Conservation (phyloP, 1,140 invertebrate species). For the Tachypleus tridentatus region DNA sequence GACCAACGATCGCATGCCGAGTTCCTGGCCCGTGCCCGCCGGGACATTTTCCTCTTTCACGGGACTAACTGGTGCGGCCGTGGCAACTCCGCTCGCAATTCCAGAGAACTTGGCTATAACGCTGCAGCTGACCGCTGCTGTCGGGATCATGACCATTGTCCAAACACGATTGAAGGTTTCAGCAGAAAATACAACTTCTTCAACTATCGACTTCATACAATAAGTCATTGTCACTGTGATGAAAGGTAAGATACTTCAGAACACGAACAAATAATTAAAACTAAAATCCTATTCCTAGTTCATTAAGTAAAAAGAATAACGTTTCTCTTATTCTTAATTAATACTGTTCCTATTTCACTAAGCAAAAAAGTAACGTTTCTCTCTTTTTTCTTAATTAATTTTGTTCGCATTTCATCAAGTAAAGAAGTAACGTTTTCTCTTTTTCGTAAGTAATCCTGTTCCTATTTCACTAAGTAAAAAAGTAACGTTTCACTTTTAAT, state of each 20-base stretch:
- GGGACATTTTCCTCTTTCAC: slow-evolving; percentile 53
- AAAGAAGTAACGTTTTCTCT: no score
- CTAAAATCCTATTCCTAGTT: not conserved
- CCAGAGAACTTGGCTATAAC: slow-evolving; percentile 61
- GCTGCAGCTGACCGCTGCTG: slow-evolving; percentile 67
- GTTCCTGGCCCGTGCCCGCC: slow-evolving; percentile 7
- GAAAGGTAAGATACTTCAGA: slow-evolving; percentile 52
- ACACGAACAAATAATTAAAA: not conserved
- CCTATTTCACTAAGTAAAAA: no score
- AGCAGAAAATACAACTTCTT: slow-evolving; percentile 62
- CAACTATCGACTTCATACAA: slow-evolving; percentile 69
- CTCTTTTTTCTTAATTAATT: no score
- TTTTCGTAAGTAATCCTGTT: no score
- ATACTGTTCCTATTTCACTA: no score
- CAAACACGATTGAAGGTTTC: slow-evolving; percentile 61
- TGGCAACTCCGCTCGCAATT: slow-evolving; percentile 57
- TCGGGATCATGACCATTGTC: slow-evolving; percentile 68
- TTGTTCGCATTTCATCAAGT: no score
- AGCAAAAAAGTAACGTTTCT: no score
- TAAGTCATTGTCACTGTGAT: slow-evolving; percentile 79
- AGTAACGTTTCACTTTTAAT: no score
- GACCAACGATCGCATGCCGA: not conserved
- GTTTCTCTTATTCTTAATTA: no score
- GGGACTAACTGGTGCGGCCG: slow-evolving; percentile 81
- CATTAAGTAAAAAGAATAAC: no score